Conservation (phyloP, 2,113 vertebrate species). For the Anolis sagrei region DNA sequence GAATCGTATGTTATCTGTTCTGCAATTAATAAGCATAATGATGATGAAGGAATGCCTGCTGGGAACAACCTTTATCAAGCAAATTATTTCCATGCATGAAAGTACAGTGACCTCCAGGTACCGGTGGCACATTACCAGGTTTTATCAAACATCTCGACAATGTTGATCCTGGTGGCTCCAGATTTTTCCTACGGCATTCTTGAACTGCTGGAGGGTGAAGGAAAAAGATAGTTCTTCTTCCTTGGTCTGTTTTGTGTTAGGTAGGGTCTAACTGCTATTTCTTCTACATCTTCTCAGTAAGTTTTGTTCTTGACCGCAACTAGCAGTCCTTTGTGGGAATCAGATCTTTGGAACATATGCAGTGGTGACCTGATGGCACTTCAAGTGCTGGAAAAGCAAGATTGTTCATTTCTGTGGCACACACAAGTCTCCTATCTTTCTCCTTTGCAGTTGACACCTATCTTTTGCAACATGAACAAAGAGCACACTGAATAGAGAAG, state of each 20-base stretch:
- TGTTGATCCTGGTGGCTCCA: neutral
- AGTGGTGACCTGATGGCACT: neutral
- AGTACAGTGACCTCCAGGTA: rapidly evolving
- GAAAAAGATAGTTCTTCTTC: neutral
- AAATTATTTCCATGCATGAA: rapidly evolving
- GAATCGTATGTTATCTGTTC: conserved; percentile 24
- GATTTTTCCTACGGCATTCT: neutral
- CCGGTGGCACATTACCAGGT: neutral
- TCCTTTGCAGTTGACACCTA: neutral
- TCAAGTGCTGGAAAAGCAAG: neutral
- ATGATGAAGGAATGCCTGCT: conserved; percentile 12
- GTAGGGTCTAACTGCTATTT: too few species aligned
- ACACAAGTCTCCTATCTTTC: neutral
- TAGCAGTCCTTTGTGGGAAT: neutral
- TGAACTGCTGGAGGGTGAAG: neutral
- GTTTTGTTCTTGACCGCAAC: neutral
- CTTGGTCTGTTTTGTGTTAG: neutral
- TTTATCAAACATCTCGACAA: neutral
- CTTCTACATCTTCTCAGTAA: neutral
- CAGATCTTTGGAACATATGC: neutral
- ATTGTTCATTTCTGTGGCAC: neutral
- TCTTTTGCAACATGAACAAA: neutral
- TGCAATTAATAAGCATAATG: conserved; percentile 14
- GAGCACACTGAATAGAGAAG: neutral
- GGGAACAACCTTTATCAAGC: conserved; percentile 19